Percentiles rank a stretch among this genome's conserved stretches.
phyloP scores from a whole-genome alignment of 2,113 vertebrate genomes.

The Sander vitreus region DNA sequence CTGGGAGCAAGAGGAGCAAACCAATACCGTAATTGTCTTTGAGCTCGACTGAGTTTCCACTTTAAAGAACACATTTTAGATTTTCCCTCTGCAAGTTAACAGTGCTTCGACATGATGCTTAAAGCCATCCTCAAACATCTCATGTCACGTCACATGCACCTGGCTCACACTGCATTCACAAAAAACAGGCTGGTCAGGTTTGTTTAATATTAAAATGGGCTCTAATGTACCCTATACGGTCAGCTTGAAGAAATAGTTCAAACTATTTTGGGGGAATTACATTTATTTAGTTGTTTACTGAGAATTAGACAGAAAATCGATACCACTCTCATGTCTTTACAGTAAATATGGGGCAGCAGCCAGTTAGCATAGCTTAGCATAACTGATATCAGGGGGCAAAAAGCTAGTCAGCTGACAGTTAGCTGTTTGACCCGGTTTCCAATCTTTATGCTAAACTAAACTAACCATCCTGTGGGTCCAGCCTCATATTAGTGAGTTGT shows the following conservation, averaged over 20 bases:
- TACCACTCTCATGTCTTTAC: background rate
- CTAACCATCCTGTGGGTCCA: background rate
- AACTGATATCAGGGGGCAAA: too few relatives aligned
- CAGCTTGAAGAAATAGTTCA: background rate
- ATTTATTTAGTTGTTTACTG: background rate
- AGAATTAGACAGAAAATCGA: background rate
- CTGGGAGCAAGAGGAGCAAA: slow-evolving; percentile 19
- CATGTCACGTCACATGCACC: background rate
- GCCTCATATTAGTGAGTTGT: background rate
- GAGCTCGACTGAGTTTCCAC: slow-evolving; percentile 15
- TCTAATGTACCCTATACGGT: too few relatives aligned
- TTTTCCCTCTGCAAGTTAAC: background rate
- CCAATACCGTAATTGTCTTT: slow-evolving; percentile 27
- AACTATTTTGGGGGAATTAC: background rate
- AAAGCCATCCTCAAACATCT: background rate
- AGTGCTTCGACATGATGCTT: background rate
- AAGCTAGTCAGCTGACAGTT: too few relatives aligned
- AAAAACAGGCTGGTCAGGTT: background rate
- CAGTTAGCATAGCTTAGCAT: too few relatives aligned
- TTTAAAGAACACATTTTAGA: slow-evolving; percentile 7
- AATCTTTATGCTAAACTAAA: too few relatives aligned
- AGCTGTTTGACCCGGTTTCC: too few relatives aligned
- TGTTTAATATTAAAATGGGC: background rate
- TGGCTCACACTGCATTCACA: background rate
- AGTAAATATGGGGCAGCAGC: background rate